Evolutionary conservation across 1,140 invertebrate species (phyloP), one percentile per base, ranked within the genome.

Genomic region (Pantala flavescens): DNA sequence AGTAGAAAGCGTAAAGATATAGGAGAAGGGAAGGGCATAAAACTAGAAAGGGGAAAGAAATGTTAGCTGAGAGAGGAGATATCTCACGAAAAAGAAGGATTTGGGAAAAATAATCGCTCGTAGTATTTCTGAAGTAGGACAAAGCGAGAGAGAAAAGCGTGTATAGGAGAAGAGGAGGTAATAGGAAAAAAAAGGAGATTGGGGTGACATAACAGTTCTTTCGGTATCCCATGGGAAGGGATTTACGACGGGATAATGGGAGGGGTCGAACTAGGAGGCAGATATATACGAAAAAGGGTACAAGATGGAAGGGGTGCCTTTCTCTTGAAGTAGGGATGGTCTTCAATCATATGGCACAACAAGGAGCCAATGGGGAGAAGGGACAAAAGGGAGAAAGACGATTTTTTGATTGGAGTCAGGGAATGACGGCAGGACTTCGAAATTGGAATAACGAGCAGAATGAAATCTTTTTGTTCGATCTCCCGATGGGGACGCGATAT

Each of bases 381-480:
- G 49, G 49, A 63, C 14, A 63, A n/a, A 12, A 63, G 49, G 49
- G 12, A 7, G 49, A 63, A 63, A 63, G 14, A 63, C 16, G 49
- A 63, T 63, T 63, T 63, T 63, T 63, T 63, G 49, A 63, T 63
- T 63, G 16, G 49, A 63, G n/a, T 63, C 49, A 63, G 49, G 49
- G 49, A 63, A 5, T 14, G n/a, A 63, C 49, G 49, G 49, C 28
- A 63, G 12, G 49, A 63, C 16, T 16, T 14, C 12, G 49, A 21
- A 63, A 63, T 63, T 63, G 49, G 49, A 63, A 21, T 63, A 21
- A 63, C 49, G 49, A 63, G 49, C n/a, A 7, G 49, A 63, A 63
- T 16, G 49, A 63, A 63, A 21, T 21, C 16, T 63, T 63, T 16
- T 63, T 63, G 14, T 63, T 19, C 12, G n/a, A 63, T 12, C 49